Evolutionary conservation across 2,113 vertebrate genomes (phyloP).

Genomic region (Podarcis cretensis): DNA sequence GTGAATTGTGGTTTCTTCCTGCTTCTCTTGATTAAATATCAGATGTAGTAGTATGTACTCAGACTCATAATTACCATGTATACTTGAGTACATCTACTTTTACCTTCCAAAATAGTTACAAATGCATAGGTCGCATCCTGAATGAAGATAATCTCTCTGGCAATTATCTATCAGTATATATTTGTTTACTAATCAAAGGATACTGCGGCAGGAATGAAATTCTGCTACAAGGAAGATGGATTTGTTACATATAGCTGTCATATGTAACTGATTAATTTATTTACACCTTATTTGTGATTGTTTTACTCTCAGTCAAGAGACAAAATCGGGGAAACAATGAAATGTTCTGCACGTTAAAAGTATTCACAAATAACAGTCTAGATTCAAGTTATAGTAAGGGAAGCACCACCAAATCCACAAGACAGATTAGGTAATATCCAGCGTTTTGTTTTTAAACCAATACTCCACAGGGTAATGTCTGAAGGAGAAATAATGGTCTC

Average conservation of each 20-base stretch:
- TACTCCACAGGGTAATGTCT: background rate
- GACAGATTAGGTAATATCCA: constrained; percentile 39
- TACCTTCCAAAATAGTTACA: constrained; percentile 30
- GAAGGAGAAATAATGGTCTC: background rate
- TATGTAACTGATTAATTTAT: constrained; percentile 32
- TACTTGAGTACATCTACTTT: background rate
- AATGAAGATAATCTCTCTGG: constrained; percentile 27
- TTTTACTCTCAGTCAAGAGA: constrained; percentile 58
- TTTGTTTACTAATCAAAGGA: background rate
- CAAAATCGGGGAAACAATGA: constrained; percentile 65
- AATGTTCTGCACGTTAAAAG: constrained; percentile 47
- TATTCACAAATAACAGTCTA: constrained; percentile 57
- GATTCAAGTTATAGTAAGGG: constrained; percentile 46
- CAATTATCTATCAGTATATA: constrained; percentile 7
- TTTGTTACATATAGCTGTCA: constrained; percentile 11
- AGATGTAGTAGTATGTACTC: constrained; percentile 3
- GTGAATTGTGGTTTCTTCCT: background rate
- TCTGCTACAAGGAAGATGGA: constrained; percentile 16
- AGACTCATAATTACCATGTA: constrained; percentile 35
- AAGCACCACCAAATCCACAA: constrained; percentile 44
- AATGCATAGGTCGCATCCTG: constrained; percentile 35
- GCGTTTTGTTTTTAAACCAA: background rate
- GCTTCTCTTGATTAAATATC: constrained; percentile 23
- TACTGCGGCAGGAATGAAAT: background rate
- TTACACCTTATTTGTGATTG: constrained; percentile 57